These are phyloP conservation scores for Dendrolimus punctatus DNA, from an alignment of 1,140 invertebrate genomes.

Conservation along the genomic window DNA sequence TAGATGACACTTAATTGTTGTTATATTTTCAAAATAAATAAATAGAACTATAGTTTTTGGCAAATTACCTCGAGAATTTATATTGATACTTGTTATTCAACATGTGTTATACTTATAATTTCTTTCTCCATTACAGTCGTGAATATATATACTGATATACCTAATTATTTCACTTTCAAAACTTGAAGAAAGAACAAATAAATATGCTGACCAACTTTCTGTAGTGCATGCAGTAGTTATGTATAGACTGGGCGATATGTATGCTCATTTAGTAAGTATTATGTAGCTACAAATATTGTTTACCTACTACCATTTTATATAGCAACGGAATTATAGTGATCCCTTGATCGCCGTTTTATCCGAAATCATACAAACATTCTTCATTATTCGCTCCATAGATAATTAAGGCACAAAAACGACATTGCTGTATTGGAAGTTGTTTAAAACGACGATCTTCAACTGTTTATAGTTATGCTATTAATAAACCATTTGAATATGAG, in stretches of 20 bases:
- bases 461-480: conserved; percentile 25
- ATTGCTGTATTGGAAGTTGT: conserved; percentile 17
- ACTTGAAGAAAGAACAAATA: no score
- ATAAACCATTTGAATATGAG: conserved; percentile 22
- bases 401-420: neutral
- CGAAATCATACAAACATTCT: conserved; percentile 2
- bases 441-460: conserved; percentile 19
- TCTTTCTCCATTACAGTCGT: neutral
- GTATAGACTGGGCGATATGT: no score
- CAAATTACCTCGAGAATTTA: no score
- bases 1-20: no score
- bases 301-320: no score
- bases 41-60: no score
- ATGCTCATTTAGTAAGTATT: no score
- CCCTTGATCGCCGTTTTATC: no score
- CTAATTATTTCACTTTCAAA: neutral
- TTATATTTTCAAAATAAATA: no score
- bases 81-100: no score
- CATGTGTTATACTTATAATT: neutral
- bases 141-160: neutral
- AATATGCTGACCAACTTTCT: neutral
- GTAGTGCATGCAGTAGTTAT: conserved; percentile 5
- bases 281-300: no score
- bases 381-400: neutral
- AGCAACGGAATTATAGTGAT: no score